Evolutionary conservation across 2,797 vertebrate species (phyloP), one percentile per base, ranked within the genome.

Genomic region (Etheostoma nigrum): DNA sequence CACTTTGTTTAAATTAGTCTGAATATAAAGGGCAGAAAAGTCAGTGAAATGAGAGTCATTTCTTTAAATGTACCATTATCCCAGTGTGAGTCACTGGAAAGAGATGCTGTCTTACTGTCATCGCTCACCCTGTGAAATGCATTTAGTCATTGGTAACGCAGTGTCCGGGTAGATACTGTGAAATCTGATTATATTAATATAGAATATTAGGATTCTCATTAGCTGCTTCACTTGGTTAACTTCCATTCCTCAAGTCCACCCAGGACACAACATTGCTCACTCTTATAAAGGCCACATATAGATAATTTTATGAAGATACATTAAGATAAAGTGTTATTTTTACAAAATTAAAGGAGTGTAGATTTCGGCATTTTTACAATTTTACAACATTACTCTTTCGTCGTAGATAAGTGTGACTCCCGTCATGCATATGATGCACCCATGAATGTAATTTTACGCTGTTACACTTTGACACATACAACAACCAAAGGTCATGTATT

Each of bases 11-110:
- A 9, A 30, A 71, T 58, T 68, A 85, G 76, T 78, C 72, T 67
- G 63, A 48, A 67, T 36, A 66, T 49, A 74, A 90, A 84, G 77
- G 78, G 78, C 74, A 88, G 78, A 62, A 58, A 67, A 85, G 75
- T 85, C 82, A 76, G 82, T 90, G 74, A 87, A 81, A 85, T 83
- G 75, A 86, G 76, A 69, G 67, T 64, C n/a, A 16, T 82, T 63
- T 83, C 64, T 84, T 83, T 59, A 42, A 83, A 88, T 61, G 51
- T 68, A 68, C 73, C 67, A 85, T 84, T 83, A 83, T 88, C 63
- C 72, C 49, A 47, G 69, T 55, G 73, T 87, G 90, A 91, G 76
- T 91, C 78, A 88, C n/a, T 61, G 79, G 61, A 59, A 82, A 74
- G 55, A 76, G 54, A 83, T 27, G 58, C 66, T 30, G 59, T 67